These are phyloP conservation scores for Tauraco hartlaubi DNA, from an alignment of 2,797 vertebrate genomes.

Conservation along the genomic window DNA sequence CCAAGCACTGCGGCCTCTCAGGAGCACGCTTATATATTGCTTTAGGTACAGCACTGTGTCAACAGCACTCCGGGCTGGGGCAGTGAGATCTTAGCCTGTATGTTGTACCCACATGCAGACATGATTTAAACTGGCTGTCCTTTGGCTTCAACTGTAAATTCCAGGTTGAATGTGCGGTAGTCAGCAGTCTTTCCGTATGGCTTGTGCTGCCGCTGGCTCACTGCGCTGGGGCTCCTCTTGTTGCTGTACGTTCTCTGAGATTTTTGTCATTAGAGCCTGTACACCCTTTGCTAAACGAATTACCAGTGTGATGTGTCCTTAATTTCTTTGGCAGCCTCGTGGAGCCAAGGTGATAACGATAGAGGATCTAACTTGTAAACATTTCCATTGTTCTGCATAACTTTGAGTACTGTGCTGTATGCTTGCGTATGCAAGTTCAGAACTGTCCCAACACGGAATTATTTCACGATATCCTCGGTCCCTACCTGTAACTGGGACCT, in stretches of 20 bases:
- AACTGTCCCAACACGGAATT: neutral
- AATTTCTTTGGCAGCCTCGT: neutral
- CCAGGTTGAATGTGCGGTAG: neutral
- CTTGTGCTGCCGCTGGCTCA: neutral
- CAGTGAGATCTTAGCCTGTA: neutral
- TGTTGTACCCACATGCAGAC: neutral
- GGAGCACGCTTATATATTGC: neutral
- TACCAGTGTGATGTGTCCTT: neutral
- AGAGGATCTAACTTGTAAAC: neutral
- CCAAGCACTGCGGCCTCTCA: neutral
- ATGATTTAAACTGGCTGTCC: neutral
- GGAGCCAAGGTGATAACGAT: neutral
- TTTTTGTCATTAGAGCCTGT: neutral
- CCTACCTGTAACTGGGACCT: neutral
- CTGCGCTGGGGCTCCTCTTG: neutral
- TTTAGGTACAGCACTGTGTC: neutral
- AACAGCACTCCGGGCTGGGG: fast-evolving
- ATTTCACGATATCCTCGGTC: neutral
- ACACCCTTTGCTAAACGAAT: fast-evolving
- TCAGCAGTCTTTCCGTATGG: neutral
- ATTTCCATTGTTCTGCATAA: neutral
- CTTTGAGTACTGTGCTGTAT: neutral
- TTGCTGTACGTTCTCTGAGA: neutral
- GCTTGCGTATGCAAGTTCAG: neutral
- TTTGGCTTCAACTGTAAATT: constrained; percentile 18